phyloP scores from a whole-genome alignment of 2,888 invertebrate genomes.

The Meiosimyza decipiens region DNA sequence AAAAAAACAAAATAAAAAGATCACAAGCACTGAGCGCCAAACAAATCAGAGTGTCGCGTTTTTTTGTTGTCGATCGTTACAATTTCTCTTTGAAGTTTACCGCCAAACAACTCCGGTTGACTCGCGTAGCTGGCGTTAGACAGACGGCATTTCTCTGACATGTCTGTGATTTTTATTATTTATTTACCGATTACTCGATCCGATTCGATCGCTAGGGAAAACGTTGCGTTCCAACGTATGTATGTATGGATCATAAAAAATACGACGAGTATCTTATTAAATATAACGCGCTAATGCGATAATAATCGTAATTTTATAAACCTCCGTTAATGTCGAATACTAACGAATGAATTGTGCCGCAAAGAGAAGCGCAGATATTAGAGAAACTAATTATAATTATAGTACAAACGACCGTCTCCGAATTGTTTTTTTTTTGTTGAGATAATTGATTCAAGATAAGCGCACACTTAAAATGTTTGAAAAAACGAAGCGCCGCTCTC shows the following conservation, averaged over 20 bases:
- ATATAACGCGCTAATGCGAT: conserved; percentile 31
- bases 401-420: conserved; percentile 7
- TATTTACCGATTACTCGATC: conserved; percentile 6
- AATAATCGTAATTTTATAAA: conserved; percentile 29
- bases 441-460: conserved; percentile 34
- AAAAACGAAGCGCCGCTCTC: not conserved
- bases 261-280: not conserved
- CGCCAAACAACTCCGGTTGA: not conserved
- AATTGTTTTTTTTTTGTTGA: not conserved
- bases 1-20: conserved; percentile 24
- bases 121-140: conserved; percentile 30
- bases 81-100: conserved; percentile 36
- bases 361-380: conserved; percentile 5
- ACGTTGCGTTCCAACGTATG: not conserved
- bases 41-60: conserved; percentile 32
- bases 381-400: conserved; percentile 28
- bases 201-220: too few relatives aligned
- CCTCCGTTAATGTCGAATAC: conserved; percentile 2
- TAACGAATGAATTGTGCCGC: conserved; percentile 23
- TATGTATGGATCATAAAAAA: too few relatives aligned
- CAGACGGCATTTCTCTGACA: conserved; percentile 29
- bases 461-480: not conserved
- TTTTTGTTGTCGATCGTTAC: conserved; percentile 20
- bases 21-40: conserved; percentile 32
- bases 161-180: conserved; percentile 25